Conservation (phyloP, 2,797 vertebrate genomes). For the Poecilia gillii region DNA sequence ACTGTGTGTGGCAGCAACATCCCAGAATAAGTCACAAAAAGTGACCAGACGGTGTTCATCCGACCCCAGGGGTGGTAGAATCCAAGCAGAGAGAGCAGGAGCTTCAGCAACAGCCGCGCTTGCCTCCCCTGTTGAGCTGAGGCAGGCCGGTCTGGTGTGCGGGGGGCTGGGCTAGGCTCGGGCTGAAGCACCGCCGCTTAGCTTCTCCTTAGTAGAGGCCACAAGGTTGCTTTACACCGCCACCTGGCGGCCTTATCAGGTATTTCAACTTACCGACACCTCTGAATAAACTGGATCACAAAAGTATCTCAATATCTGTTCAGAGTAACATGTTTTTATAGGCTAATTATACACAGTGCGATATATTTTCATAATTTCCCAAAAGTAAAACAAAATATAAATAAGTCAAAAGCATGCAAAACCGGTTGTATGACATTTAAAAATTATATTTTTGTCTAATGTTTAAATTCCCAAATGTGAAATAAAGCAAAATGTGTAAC, state of each 20-base stretch:
- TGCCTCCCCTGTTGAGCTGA: conserved; percentile 61
- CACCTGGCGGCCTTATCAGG: conserved; percentile 43
- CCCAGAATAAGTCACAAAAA: conserved; percentile 16
- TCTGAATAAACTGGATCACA: neutral
- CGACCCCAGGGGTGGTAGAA: conserved; percentile 28
- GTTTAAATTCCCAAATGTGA: too few species aligned
- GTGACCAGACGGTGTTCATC: neutral
- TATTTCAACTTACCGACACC: neutral
- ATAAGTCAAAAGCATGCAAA: too few species aligned
- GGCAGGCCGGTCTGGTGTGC: conserved; percentile 70
- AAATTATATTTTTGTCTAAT: too few species aligned
- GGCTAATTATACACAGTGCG: neutral
- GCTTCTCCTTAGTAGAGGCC: conserved; percentile 37
- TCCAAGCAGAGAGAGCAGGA: conserved; percentile 27
- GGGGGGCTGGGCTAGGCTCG: conserved; percentile 71
- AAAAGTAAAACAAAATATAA: too few species aligned
- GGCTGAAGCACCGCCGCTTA: conserved; percentile 62
- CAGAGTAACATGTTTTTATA: neutral
- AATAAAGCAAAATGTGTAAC: too few species aligned
- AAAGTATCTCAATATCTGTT: neutral
- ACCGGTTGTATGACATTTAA: too few species aligned
- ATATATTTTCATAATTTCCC: neutral
- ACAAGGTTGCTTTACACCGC: conserved; percentile 22
- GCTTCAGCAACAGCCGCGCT: conserved; percentile 61
- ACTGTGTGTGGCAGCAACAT: conserved; percentile 1